phyloP scores from a whole-genome alignment of 2,113 vertebrate species.

The Antechinus flavipes region DNA sequence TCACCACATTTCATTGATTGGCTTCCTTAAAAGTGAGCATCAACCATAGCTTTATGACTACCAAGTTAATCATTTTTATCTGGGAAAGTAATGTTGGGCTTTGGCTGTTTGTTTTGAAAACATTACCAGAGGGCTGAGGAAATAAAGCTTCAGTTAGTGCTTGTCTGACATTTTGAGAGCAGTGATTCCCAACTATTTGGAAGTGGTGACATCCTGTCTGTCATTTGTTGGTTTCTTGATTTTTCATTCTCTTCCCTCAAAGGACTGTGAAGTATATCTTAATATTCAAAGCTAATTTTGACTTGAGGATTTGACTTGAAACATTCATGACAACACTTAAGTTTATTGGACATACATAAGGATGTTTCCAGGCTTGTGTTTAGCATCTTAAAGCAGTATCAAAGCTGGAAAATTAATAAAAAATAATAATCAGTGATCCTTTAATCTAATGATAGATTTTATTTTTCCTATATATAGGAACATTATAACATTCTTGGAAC shows the following conservation, averaged over 20 bases:
- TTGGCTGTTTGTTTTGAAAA: neutral
- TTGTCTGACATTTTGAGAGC: neutral
- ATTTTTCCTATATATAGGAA: slow-evolving; percentile 28
- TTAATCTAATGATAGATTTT: slow-evolving; percentile 19
- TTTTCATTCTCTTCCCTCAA: neutral
- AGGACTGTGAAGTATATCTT: neutral
- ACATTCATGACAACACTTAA: neutral
- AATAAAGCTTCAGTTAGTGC: neutral
- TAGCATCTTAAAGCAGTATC: slow-evolving; percentile 46
- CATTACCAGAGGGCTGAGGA: fast-evolving
- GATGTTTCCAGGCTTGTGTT: neutral
- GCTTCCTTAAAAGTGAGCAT: neutral
- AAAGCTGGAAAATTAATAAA: slow-evolving; percentile 42
- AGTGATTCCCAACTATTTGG: neutral
- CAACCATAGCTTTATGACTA: neutral
- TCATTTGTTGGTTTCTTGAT: neutral
- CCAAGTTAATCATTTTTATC: neutral
- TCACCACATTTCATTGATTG: neutral
- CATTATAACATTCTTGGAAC: neutral
- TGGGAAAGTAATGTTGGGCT: fast-evolving
- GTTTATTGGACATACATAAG: neutral
- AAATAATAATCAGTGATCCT: neutral
- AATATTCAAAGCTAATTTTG: neutral
- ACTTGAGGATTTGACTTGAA: neutral
- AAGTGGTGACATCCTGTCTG: neutral